Evolutionary conservation across 2,888 invertebrate genomes (phyloP), one percentile per base, ranked within the genome.

Genomic region (Catotricha subobsoleta): DNA sequence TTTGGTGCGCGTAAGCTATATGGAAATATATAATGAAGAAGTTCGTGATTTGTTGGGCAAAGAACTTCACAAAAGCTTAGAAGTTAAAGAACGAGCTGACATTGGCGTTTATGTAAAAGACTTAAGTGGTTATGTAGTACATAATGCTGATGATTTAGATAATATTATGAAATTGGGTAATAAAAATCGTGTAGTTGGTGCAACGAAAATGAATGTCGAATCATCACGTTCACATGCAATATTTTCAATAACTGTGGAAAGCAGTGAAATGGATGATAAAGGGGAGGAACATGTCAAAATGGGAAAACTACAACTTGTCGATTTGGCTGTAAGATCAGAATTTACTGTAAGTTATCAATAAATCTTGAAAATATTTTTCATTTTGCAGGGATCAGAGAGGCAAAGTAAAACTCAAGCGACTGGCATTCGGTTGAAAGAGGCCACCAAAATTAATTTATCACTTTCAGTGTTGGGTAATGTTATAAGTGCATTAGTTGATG

Each of bases 21-120:
- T 98, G 62, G 97, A 99, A 68, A 97, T 99, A 47, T 98, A 98
- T 65, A 98, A 98, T 61, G 98, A 98, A 63, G 97, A 98, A 63
- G 91, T 98, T 0, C 72, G 95, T 20, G 98, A 99, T 66, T 68
- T 98, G 33, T 67, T 98, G 4, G 81, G 82, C 6, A 87, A 86
- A 59, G 86, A 91, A 60, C 84, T 88, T 25, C 78, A 77, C 49
- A 76, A 74, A 52, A 78, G 80, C 52, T 66, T 94, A 12, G 91
- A 94, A 62, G 87, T 97, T 2, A 90, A 94, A 60, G 97, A 98
- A 63, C 67, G 94, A 5, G 83, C 91, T 0, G 95, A 97, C 55
- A 82, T 94, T 46, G 95, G 97, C 3, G 95, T 98, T 4, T 98
- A 94, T 59, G 95, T 99, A 0, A 94, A 95, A 62, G 97, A 97